These are phyloP conservation scores for Hydrocynus forskahlii DNA, from an alignment of 2,797 vertebrate species.

Conservation along the genomic window DNA sequence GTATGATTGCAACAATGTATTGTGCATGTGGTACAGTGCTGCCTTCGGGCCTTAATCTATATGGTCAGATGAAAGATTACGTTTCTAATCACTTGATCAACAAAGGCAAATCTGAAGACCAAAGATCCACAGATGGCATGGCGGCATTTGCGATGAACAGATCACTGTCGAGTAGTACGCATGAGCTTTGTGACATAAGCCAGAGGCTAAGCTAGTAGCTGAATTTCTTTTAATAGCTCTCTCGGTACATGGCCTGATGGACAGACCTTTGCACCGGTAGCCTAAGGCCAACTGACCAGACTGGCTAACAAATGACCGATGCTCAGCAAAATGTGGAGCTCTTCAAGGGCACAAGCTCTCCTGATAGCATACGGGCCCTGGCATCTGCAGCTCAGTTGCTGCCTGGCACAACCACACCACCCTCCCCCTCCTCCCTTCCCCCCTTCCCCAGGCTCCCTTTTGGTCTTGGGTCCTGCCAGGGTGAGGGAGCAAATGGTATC, in stretches of 20 bases:
- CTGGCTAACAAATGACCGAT: slow-evolving; percentile 49
- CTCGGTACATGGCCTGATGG: slow-evolving; percentile 34
- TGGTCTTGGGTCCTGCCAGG: slow-evolving; percentile 43
- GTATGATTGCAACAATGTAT: neutral
- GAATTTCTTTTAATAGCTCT: slow-evolving; percentile 26
- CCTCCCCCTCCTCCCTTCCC: neutral
- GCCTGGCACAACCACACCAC: slow-evolving; percentile 35
- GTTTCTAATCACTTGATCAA: neutral
- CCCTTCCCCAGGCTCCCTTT: slow-evolving; percentile 51
- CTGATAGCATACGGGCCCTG: slow-evolving; percentile 51
- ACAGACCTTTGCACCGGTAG: slow-evolving; percentile 28
- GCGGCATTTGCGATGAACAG: slow-evolving; percentile 2
- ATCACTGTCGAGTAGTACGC: slow-evolving; percentile 1
- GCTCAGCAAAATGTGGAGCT: slow-evolving; percentile 53
- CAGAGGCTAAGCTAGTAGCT: slow-evolving; percentile 23
- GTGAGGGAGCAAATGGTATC: slow-evolving; percentile 51
- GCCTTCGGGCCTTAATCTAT: neutral
- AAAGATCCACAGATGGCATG: neutral
- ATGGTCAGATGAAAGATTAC: slow-evolving; percentile 10
- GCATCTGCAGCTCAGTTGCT: slow-evolving; percentile 51
- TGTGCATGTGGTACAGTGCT: neutral
- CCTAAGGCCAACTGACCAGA: slow-evolving; percentile 40
- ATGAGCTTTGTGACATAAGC: slow-evolving; percentile 8
- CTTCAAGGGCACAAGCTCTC: slow-evolving; percentile 60
- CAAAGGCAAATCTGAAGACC: neutral